Conservation (phyloP, 1,140 invertebrate genomes). For the Procambarus virginalis region DNA sequence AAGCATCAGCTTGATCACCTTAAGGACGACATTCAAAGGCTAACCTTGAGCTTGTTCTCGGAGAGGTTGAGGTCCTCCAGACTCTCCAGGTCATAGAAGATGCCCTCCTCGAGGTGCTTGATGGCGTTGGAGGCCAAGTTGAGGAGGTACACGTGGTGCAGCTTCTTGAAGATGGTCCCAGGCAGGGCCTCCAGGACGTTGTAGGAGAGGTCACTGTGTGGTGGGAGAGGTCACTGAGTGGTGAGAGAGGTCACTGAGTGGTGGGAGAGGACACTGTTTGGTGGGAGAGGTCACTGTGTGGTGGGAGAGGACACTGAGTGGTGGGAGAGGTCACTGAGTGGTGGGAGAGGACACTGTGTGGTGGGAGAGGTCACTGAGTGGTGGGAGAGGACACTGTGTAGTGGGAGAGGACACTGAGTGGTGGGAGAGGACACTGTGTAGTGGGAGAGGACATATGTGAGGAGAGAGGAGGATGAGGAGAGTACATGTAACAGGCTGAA, state of each 20-base stretch:
- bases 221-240: not conserved
- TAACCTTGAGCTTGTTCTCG: conserved; percentile 74
- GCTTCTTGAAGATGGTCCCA: conserved; percentile 77
- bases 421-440: too few relatives aligned
- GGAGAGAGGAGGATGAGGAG: not conserved
- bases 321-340: not conserved
- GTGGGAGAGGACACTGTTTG: too few relatives aligned
- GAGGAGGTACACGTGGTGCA: conserved; percentile 80
- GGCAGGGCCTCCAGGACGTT: conserved; percentile 81
- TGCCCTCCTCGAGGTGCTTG: conserved; percentile 76
- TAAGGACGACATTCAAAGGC: not conserved
- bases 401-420: not conserved
- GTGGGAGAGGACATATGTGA: too few relatives aligned
- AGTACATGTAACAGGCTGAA: not conserved
- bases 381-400: too few relatives aligned
- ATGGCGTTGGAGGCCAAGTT: conserved; percentile 84
- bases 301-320: too few relatives aligned
- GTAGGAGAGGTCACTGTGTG: conserved; percentile 80
- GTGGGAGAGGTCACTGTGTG: too few relatives aligned
- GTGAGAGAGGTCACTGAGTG: too few relatives aligned
- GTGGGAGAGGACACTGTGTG: too few relatives aligned
- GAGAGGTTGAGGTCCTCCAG: conserved; percentile 77
- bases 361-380: too few relatives aligned
- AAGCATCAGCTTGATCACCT: too few relatives aligned
- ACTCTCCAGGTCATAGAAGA: conserved; percentile 75